Percentiles rank a stretch among this genome's conserved stretches.
Evolutionary conservation across 1,140 invertebrate genomes (phyloP).

Genomic region (Ceratitis capitata): DNA sequence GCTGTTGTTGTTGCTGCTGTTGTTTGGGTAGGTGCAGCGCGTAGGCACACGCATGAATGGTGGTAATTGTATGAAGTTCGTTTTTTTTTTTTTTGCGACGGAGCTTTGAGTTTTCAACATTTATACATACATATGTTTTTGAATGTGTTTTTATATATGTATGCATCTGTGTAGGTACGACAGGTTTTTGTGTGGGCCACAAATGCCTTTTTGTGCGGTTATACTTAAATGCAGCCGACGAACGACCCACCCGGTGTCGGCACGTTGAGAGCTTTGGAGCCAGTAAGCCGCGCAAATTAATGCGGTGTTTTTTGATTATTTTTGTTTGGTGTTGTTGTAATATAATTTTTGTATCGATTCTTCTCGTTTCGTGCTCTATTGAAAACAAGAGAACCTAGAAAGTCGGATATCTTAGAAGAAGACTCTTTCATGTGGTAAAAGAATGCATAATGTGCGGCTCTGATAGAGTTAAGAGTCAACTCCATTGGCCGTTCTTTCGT

Average conservation of each 20-base stretch:
- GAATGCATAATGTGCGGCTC: too few relatives aligned
- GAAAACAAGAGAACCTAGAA: too few relatives aligned
- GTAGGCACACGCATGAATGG: constrained; percentile 32
- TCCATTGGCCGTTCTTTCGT: too few relatives aligned
- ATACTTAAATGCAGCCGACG: neutral
- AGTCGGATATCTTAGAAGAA: too few relatives aligned
- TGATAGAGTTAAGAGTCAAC: too few relatives aligned
- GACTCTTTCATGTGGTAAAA: too few relatives aligned
- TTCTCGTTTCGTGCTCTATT: neutral
- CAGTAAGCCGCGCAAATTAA: neutral
- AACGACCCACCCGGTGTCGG: neutral
- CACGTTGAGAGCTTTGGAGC: neutral
- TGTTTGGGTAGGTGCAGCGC: constrained; percentile 29
- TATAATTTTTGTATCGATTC: neutral
- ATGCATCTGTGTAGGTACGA: neutral
- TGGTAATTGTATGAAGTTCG: neutral
- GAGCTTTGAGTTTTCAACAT: too few relatives aligned
- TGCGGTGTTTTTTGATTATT: neutral
- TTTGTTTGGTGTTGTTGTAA: neutral
- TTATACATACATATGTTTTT: neutral
- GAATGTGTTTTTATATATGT: neutral
- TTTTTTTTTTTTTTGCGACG: neutral
- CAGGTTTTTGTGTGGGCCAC: neutral
- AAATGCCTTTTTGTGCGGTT: too few relatives aligned
- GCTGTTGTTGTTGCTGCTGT: too few relatives aligned